A percentile compares a stretch with the other conserved stretches of the same genome.
Conservation (phyloP, 2,797 vertebrate species). For the Brachymystax lenok region DNA sequence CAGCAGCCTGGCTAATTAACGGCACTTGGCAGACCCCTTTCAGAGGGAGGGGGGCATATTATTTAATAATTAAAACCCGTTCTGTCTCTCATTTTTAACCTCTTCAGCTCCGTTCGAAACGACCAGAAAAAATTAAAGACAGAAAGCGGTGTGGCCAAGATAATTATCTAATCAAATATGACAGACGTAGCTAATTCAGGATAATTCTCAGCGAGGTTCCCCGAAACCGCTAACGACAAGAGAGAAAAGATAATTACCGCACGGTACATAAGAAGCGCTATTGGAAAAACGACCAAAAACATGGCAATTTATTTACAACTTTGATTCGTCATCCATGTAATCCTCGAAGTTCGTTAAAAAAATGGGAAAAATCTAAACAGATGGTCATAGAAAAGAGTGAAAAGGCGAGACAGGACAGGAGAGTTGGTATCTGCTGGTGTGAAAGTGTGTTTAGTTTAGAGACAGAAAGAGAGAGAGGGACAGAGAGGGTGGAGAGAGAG, state of each 20-base stretch:
- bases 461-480: slow-evolving; percentile 40
- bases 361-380: slow-evolving; percentile 16
- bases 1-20: slow-evolving; percentile 70
- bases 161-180: slow-evolving; percentile 70
- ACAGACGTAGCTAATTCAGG: slow-evolving; percentile 38
- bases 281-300: slow-evolving; percentile 37
- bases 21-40: slow-evolving; percentile 42
- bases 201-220: slow-evolving; percentile 40
- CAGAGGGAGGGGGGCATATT: slow-evolving; percentile 40
- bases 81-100: slow-evolving; percentile 57
- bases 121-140: slow-evolving; percentile 38
- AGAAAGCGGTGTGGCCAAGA: slow-evolving; percentile 41
- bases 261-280: slow-evolving; percentile 15
- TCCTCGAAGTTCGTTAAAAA: slow-evolving; percentile 17
- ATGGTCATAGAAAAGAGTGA: slow-evolving; percentile 20
- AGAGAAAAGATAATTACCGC: slow-evolving; percentile 51
- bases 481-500: slow-evolving; percentile 27
- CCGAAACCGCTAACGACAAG: slow-evolving; percentile 34
- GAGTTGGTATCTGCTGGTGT: slow-evolving; percentile 31
- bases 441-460: slow-evolving; percentile 47
- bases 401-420: slow-evolving; percentile 23
- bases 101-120: slow-evolving; percentile 51
- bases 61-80: slow-evolving; percentile 74
- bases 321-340: slow-evolving; percentile 29
- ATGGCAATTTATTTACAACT: slow-evolving; percentile 29